phyloP scores from a whole-genome alignment of 2,113 vertebrate species.

The Bos indicus region DNA sequence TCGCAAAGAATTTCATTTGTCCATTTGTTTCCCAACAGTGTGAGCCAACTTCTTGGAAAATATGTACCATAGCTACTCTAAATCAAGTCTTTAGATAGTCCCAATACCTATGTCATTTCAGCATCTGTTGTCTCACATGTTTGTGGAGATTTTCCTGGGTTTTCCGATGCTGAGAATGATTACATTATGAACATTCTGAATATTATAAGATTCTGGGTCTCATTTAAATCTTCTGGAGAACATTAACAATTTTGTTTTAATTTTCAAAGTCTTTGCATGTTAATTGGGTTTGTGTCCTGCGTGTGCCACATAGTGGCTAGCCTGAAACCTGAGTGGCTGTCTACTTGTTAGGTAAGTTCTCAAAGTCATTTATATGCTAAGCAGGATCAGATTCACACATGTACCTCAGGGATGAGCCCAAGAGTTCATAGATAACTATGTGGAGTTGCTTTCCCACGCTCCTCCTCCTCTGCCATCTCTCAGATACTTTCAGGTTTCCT shows the following conservation, averaged over 20 bases:
- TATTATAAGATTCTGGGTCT: background rate
- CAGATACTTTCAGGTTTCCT: background rate
- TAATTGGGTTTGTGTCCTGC: background rate
- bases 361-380: background rate
- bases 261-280: background rate
- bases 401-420: background rate
- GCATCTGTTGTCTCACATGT: background rate
- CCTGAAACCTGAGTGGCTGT: background rate
- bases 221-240: background rate
- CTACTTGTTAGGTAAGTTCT: background rate
- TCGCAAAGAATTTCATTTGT: background rate
- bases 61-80: background rate
- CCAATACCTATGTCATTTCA: background rate
- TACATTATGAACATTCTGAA: background rate
- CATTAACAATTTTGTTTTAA: background rate
- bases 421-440: background rate
- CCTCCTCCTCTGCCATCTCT: background rate
- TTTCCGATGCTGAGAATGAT: background rate
- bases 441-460: background rate
- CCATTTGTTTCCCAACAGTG: background rate
- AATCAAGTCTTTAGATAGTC: background rate
- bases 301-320: background rate
- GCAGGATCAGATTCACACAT: background rate
- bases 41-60: background rate
- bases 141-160: background rate